Conservation (phyloP, 1,140 invertebrate genomes). For the Neelides sp. region DNA sequence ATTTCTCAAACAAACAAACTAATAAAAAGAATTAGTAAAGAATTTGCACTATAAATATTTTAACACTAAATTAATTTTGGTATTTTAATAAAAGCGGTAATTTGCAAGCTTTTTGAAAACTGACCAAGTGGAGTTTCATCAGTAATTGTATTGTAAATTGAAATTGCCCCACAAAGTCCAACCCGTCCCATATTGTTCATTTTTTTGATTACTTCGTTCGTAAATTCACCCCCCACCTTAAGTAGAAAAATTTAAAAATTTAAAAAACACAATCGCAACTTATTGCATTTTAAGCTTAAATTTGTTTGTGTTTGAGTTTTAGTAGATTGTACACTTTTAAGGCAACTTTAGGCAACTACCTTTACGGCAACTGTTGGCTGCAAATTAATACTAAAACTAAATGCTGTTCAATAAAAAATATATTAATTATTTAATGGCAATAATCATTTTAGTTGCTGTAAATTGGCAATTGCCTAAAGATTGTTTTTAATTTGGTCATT, state of each 20-base stretch:
- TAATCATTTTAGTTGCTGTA: too few species aligned
- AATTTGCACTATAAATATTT: background rate
- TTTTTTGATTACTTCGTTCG: constrained; percentile 43
- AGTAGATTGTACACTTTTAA: too few species aligned
- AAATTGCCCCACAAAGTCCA: constrained; percentile 50
- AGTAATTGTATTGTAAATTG: constrained; percentile 42
- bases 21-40: background rate
- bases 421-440: too few species aligned
- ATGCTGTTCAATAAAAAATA: too few species aligned
- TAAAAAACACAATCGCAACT: background rate
- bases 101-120: background rate
- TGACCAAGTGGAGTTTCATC: constrained; percentile 19
- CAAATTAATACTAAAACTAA: too few species aligned
- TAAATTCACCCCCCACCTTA: constrained; percentile 53
- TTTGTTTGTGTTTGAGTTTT: background rate
- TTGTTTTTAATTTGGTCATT: too few species aligned
- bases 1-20: background rate
- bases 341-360: too few species aligned
- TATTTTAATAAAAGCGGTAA: background rate
- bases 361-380: too few species aligned
- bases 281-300: too few species aligned
- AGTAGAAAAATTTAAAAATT: background rate
- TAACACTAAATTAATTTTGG: background rate
- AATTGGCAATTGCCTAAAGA: too few species aligned
- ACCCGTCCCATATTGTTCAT: constrained; percentile 49